Percentiles rank a stretch among this genome's conserved stretches.
Evolutionary conservation across 1,140 invertebrate genomes (phyloP).

Genomic region (Bemisia tabaci): DNA sequence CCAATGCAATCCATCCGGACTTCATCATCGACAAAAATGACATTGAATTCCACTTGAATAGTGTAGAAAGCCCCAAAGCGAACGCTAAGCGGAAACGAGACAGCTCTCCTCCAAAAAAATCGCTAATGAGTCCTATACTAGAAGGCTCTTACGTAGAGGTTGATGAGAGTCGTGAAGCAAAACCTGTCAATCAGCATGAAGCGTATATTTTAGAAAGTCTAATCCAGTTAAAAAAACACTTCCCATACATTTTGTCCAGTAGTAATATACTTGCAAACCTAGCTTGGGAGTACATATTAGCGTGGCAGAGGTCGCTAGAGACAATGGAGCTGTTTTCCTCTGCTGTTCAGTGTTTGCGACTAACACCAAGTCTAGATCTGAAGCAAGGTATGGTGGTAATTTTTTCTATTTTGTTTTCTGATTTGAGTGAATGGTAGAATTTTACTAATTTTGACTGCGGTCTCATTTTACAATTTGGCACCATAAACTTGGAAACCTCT

Average conservation of each 20-base stretch:
- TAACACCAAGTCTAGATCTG: conserved; percentile 45
- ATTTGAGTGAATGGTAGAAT: no score
- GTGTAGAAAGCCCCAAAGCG: neutral
- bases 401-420: no score
- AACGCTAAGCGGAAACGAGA: conserved; percentile 3
- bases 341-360: conserved; percentile 42
- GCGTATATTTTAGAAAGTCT: conserved; percentile 25
- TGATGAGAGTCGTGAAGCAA: conserved; percentile 22
- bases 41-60: conserved; percentile 25
- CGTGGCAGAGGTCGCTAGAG: conserved; percentile 67
- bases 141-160: conserved; percentile 17
- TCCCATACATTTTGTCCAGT: conserved; percentile 70
- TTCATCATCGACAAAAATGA: conserved; percentile 33
- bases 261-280: conserved; percentile 68
- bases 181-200: conserved; percentile 15
- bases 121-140: conserved; percentile 11
- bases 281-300: conserved; percentile 75
- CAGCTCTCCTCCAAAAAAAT: conserved; percentile 3
- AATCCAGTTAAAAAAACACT: conserved; percentile 49
- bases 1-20: conserved; percentile 48
- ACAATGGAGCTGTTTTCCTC: conserved; percentile 46
- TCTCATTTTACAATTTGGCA: no score
- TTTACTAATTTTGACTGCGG: no score
- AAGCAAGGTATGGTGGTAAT: conserved; percentile 39
- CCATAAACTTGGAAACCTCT: no score